phyloP scores from a whole-genome alignment of 2,113 vertebrate genomes.

The Psittacus erithacus region DNA sequence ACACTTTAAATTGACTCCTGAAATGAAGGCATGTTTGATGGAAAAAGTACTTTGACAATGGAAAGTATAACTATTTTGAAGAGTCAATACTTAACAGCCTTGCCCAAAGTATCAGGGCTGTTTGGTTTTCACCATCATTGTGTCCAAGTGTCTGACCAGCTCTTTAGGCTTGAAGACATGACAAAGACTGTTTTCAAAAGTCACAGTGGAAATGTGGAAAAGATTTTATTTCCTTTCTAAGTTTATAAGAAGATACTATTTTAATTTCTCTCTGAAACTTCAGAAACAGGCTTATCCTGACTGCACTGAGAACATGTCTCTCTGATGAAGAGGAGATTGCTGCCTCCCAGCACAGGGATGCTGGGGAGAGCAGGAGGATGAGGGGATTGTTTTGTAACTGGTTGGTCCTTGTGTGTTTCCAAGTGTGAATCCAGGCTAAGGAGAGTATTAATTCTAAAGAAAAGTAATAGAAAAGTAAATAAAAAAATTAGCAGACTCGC shows the following conservation, averaged over 20 bases:
- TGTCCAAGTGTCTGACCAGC: fast-evolving
- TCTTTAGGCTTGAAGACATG: not conserved
- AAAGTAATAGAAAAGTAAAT: constrained; percentile 47
- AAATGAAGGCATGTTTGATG: not conserved
- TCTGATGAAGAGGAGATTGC: not conserved
- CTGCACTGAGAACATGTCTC: fast-evolving
- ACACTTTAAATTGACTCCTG: not conserved
- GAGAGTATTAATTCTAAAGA: constrained; percentile 18
- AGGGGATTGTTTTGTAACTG: not conserved
- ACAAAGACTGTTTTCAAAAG: not conserved
- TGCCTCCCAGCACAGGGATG: not conserved
- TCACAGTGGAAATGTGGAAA: not conserved
- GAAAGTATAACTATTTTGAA: not conserved
- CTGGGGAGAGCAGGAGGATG: not conserved
- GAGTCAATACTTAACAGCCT: not conserved
- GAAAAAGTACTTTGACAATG: not conserved
- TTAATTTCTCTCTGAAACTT: not conserved
- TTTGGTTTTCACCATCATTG: not conserved
- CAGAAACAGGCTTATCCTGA: not conserved
- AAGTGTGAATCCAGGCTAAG: not conserved
- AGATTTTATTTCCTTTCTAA: not conserved
- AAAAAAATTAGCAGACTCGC: constrained; percentile 1
- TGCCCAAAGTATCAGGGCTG: not conserved
- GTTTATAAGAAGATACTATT: not conserved
- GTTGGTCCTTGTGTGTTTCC: not conserved